Conservation (phyloP, 2,888 invertebrate genomes). For the Teinopalpus imperialis region DNA sequence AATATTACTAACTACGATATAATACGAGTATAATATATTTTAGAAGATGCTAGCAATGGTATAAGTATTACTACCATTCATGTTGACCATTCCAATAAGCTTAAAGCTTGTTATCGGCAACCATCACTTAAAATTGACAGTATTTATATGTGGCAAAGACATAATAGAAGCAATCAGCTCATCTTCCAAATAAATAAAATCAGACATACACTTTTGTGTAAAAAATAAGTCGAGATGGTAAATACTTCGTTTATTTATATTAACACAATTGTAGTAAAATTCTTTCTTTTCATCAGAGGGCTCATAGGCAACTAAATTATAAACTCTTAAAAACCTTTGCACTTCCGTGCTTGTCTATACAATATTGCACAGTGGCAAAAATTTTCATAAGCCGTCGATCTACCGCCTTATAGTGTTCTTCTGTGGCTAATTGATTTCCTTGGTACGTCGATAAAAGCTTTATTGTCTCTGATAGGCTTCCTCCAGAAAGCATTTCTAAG, state of each 20-base stretch:
- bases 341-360: conserved; percentile 83
- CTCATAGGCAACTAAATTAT: conserved; percentile 20
- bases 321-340: conserved; percentile 61
- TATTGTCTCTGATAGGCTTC: conserved; percentile 83
- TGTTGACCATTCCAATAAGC: no score
- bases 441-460: conserved; percentile 79
- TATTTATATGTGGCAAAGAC: no score
- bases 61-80: no score
- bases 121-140: no score
- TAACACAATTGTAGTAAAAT: not conserved
- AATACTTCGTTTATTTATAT: not conserved
- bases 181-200: no score
- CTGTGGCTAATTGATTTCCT: conserved; percentile 83
- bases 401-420: conserved; percentile 88
- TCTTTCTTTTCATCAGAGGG: not conserved
- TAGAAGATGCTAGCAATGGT: no score
- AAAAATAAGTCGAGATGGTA: no score
- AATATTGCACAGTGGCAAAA: conserved; percentile 89
- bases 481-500: conserved; percentile 86
- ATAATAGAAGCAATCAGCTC: no score
- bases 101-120: no score
- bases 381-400: conserved; percentile 89
- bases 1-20: no score
- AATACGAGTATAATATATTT: no score
- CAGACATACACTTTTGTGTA: no score